Evolutionary conservation across 2,113 vertebrate species (phyloP).

Genomic region (Chrysochloris asiatica): DNA sequence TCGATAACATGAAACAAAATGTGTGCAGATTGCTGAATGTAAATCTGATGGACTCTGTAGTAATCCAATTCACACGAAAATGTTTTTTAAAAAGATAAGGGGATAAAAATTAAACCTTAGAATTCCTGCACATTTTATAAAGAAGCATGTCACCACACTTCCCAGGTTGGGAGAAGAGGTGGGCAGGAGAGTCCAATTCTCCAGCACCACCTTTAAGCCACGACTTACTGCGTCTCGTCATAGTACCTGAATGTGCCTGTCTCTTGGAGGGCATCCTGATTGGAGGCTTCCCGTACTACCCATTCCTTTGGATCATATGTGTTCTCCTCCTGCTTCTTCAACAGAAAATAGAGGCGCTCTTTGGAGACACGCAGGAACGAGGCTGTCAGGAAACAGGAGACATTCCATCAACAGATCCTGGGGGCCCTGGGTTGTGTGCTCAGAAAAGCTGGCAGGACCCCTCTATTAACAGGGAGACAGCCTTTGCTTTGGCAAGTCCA

Average conservation of each 20-base stretch:
- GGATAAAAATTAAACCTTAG: fast-evolving
- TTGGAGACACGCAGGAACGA: conserved; percentile 88
- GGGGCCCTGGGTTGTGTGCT: fast-evolving
- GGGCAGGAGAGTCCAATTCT: fast-evolving
- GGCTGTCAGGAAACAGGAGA: conserved; percentile 80
- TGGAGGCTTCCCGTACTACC: conserved; percentile 92
- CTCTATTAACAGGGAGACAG: fast-evolving
- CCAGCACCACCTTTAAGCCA: fast-evolving
- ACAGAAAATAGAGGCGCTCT: conserved; percentile 86
- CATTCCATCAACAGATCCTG: fast-evolving
- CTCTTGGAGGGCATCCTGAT: conserved; percentile 94
- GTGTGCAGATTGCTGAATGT: too few species aligned
- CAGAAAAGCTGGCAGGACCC: fast-evolving
- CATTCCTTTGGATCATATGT: conserved; percentile 83
- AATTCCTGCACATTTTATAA: neutral
- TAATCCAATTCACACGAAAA: too few species aligned
- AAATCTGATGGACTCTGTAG: too few species aligned
- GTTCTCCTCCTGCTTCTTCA: conserved; percentile 87
- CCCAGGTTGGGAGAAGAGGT: fast-evolving
- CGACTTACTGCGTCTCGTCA: fast-evolving
- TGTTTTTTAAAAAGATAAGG: too few species aligned
- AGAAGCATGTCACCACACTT: fast-evolving
- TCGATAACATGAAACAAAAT: too few species aligned
- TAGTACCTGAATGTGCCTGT: conserved; percentile 95
- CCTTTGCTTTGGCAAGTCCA: neutral